Conservation (phyloP, 2,888 invertebrate species). For the Dicycla oo region DNA sequence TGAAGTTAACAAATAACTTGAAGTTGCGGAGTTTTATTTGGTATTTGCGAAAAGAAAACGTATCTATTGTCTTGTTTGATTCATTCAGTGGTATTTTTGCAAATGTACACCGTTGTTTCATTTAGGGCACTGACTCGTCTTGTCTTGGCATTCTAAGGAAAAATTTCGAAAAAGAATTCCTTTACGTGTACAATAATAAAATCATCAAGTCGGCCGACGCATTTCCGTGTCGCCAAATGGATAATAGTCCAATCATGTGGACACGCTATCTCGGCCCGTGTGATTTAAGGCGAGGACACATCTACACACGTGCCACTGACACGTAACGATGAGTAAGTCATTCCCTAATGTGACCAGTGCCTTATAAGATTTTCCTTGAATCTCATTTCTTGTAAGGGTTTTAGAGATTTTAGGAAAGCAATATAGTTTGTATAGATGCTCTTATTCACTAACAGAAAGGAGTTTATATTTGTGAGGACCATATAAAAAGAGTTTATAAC, state of each 20-base stretch:
- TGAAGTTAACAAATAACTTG: constrained; percentile 12
- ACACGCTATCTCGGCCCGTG: constrained; percentile 25
- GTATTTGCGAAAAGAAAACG: constrained; percentile 5
- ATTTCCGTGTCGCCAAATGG: constrained; percentile 43
- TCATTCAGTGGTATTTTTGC: not conserved
- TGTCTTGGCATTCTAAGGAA: not conserved
- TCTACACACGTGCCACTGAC: constrained; percentile 6
- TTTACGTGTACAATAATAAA: constrained; percentile 33
- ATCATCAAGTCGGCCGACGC: constrained; percentile 30
- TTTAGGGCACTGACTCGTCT: not conserved
- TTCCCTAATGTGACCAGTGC: constrained; percentile 30
- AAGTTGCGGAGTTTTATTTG: constrained; percentile 1
- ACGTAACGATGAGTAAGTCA: constrained; percentile 44
- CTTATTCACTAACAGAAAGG: not conserved
- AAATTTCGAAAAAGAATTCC: constrained; percentile 12
- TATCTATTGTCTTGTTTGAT: not conserved
- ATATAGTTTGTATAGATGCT: not conserved
- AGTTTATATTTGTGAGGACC: too few species aligned
- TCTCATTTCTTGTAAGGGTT: constrained; percentile 19
- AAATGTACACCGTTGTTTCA: not conserved
- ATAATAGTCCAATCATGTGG: constrained; percentile 53
- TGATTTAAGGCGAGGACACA: constrained; percentile 36
- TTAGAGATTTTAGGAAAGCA: constrained; percentile 11
- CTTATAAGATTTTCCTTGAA: constrained; percentile 40
- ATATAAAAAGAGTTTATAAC: too few species aligned